Conservation (phyloP, 2,888 invertebrate species). For the Ormyrus pomaceus region DNA sequence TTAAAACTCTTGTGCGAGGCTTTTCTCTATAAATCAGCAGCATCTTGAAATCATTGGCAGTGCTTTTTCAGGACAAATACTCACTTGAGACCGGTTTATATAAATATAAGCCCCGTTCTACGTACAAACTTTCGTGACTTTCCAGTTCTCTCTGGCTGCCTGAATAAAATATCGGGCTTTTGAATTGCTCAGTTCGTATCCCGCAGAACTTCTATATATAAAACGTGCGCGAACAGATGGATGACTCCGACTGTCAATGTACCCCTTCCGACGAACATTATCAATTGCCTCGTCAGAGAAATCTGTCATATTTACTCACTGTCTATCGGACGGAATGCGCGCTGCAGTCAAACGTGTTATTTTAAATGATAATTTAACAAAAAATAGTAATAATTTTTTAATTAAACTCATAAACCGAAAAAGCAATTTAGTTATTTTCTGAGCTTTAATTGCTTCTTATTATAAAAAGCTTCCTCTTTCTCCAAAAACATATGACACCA, state of each 20-base stretch:
- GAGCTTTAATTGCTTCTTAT: too few species aligned
- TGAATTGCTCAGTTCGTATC: background rate
- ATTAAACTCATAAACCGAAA: too few species aligned
- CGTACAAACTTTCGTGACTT: slow-evolving; percentile 7
- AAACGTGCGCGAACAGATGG: background rate
- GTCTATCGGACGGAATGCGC: too few species aligned
- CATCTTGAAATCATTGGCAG: background rate
- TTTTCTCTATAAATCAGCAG: too few species aligned
- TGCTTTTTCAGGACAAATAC: slow-evolving; percentile 18
- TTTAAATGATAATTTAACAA: too few species aligned
- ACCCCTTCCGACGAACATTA: background rate
- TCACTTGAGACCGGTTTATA: slow-evolving; percentile 11
- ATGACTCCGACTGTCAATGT: background rate
- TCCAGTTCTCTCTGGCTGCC: background rate
- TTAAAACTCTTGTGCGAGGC: too few species aligned
- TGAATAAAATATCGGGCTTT: slow-evolving; percentile 23
- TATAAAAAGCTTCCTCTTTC: too few species aligned
- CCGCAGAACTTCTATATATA: background rate
- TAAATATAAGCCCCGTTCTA: slow-evolving; percentile 3
- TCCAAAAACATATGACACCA: too few species aligned
- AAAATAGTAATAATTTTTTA: too few species aligned
- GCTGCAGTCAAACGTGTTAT: too few species aligned
- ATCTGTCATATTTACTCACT: background rate
- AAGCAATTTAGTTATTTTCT: too few species aligned
- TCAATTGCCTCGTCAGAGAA: background rate